A percentile compares a stretch with the other conserved stretches of the same genome.
Conservation (phyloP, 2,888 invertebrate genomes). For the Spicauda simplicius region DNA sequence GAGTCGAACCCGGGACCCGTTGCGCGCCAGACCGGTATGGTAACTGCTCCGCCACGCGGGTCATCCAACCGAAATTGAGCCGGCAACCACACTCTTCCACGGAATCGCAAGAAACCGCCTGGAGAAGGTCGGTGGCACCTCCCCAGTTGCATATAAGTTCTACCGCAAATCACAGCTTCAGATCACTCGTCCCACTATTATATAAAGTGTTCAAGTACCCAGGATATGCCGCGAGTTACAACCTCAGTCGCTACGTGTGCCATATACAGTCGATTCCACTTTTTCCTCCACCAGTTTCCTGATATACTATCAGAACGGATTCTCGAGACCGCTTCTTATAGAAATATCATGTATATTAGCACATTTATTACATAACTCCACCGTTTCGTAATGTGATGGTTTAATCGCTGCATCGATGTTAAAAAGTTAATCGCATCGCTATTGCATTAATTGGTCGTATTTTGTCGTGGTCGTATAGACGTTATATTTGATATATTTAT, state of each 20-base stretch:
- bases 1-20: too few relatives aligned
- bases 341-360: slow-evolving; percentile 6
- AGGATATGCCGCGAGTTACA: neutral
- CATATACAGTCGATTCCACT: slow-evolving; percentile 4
- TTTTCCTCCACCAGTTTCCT: slow-evolving; percentile 9
- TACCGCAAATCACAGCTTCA: too few relatives aligned
- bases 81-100: too few relatives aligned
- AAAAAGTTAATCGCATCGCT: slow-evolving; percentile 6
- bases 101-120: too few relatives aligned
- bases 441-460: neutral
- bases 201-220: neutral
- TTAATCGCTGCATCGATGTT: slow-evolving; percentile 4
- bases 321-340: slow-evolving; percentile 10
- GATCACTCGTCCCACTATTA: too few relatives aligned
- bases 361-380: slow-evolving; percentile 20
- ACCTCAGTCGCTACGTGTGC: neutral
- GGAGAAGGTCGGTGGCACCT: too few relatives aligned
- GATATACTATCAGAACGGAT: slow-evolving; percentile 14
- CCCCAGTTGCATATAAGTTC: too few relatives aligned
- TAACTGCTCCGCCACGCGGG: too few relatives aligned
- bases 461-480: too few relatives aligned
- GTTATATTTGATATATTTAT: too few relatives aligned
- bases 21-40: too few relatives aligned
- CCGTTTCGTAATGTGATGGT: slow-evolving; percentile 22
- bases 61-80: too few relatives aligned